These are phyloP conservation scores for Heliocidaris tuberculata DNA, from an alignment of 35 echinoderm and acorn worm genomes.

Conservation along the genomic window DNA sequence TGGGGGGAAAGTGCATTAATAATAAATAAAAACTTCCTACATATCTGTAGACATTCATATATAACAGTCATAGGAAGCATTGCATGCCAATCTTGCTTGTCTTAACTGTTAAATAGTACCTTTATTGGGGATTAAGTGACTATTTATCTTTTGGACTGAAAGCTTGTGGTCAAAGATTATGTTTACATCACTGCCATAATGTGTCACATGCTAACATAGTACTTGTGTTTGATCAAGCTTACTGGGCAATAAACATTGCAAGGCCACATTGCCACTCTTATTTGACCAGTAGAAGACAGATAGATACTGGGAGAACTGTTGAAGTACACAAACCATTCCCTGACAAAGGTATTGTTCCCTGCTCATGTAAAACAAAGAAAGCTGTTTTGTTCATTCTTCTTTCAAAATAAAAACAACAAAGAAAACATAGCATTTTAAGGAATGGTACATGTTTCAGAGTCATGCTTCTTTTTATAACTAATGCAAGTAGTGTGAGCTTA, in stretches of 20 bases:
- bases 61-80: not conserved
- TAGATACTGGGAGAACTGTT: not conserved
- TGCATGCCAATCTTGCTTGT: not conserved
- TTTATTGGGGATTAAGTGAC: not conserved
- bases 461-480: too few relatives aligned
- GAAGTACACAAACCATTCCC: not conserved
- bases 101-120: not conserved
- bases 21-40: too few relatives aligned
- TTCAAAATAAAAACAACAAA: too few relatives aligned
- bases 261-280: not conserved
- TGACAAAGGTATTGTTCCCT: too few relatives aligned
- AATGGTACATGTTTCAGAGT: too few relatives aligned
- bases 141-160: not conserved
- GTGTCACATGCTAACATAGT: not conserved
- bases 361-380: too few relatives aligned
- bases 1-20: too few relatives aligned
- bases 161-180: not conserved
- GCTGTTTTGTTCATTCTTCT: too few relatives aligned
- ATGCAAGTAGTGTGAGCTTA: too few relatives aligned
- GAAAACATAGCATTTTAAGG: too few relatives aligned
- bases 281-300: not conserved
- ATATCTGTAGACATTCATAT: too few relatives aligned
- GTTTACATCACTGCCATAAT: not conserved
- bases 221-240: not conserved
- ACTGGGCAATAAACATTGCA: conserved; percentile 2